These are phyloP conservation scores for Ceratina japonica DNA, from an alignment of 1,140 invertebrate genomes.

Conservation along the genomic window DNA sequence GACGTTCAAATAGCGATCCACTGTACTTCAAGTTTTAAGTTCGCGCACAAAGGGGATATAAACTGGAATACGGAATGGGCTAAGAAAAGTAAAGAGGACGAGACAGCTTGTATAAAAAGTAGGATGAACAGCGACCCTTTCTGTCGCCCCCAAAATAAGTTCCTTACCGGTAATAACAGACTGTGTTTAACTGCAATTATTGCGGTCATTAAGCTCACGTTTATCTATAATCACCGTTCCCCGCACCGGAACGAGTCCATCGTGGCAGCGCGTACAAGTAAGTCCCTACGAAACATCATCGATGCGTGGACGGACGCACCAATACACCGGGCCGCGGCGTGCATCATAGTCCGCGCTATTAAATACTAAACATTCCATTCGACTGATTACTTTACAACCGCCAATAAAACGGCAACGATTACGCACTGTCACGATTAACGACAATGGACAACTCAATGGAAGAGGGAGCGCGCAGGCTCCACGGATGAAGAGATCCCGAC, in stretches of 20 bases:
- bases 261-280: not conserved
- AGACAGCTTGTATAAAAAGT: not conserved
- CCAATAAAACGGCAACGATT: conserved; percentile 50
- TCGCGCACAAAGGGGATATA: no score
- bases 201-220: conserved; percentile 33
- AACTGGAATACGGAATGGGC: not conserved
- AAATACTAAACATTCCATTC: conserved; percentile 46
- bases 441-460: conserved; percentile 54
- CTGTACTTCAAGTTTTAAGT: no score
- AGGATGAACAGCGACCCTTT: not conserved
- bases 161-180: conserved; percentile 29
- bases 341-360: conserved; percentile 1
- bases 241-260: conserved; percentile 26
- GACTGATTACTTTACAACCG: conserved; percentile 45
- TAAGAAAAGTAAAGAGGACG: not conserved
- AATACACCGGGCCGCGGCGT: not conserved
- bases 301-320: not conserved
- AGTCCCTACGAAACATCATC: conserved; percentile 14
- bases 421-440: conserved; percentile 54
- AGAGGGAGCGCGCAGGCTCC: conserved; percentile 8
- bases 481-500: conserved; percentile 60
- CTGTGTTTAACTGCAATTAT: conserved; percentile 43
- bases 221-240: conserved; percentile 44
- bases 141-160: conserved; percentile 30
- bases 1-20: no score